Conservation (phyloP, 1,140 invertebrate genomes). For the Paralvinella palmiformis region DNA sequence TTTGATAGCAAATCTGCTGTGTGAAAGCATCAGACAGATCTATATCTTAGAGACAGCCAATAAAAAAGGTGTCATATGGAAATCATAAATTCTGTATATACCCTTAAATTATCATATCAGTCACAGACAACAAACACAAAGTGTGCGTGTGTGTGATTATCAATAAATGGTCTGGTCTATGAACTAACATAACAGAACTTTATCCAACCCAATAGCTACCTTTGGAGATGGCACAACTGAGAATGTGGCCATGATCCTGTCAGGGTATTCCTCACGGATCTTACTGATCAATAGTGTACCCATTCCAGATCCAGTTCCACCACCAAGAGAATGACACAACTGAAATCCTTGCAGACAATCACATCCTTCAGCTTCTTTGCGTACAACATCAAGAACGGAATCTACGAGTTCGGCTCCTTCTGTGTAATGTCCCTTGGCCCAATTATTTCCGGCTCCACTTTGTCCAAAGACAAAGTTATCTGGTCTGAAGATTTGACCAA, state of each 20-base stretch:
- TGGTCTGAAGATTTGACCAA: conserved; percentile 43
- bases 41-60: too few species aligned
- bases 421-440: conserved; percentile 90
- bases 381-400: conserved; percentile 69
- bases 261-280: conserved; percentile 62
- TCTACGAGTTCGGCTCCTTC: conserved; percentile 87
- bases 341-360: conserved; percentile 25
- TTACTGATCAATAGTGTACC: conserved; percentile 58
- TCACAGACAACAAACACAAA: too few species aligned
- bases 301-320: conserved; percentile 52
- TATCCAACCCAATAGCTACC: conserved; percentile 50
- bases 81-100: too few species aligned
- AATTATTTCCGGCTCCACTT: conserved; percentile 75
- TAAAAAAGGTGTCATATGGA: too few species aligned
- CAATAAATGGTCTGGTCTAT: too few species aligned
- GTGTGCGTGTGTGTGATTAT: too few species aligned
- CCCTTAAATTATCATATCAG: too few species aligned
- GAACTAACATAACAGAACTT: too few species aligned
- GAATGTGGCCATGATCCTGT: conserved; percentile 88
- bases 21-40: too few species aligned
- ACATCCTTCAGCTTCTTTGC: conserved; percentile 70
- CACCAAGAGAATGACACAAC: conserved; percentile 38
- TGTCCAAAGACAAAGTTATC: conserved; percentile 47
- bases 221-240: conserved; percentile 87
- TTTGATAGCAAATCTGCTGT: too few species aligned